These are phyloP conservation scores for Papilio helenus DNA, from an alignment of 1,140 invertebrate species.

Conservation along the genomic window DNA sequence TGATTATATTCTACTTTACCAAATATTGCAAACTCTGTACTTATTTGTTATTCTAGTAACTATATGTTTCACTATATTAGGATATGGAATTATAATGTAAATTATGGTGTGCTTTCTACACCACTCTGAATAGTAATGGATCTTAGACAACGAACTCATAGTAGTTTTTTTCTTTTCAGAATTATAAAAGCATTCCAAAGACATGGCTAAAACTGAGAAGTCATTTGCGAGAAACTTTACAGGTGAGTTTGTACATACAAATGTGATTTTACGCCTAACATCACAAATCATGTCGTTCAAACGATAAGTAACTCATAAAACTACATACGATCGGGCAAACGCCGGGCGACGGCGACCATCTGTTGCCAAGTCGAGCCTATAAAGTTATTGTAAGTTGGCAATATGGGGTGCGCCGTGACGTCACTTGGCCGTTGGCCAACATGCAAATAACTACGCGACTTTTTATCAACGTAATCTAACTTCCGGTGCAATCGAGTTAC, in stretches of 20 bases:
- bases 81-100: not conserved
- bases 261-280: not conserved
- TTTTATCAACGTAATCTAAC: not conserved
- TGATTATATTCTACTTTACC: not conserved
- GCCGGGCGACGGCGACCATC: not conserved
- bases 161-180: slow-evolving; percentile 52
- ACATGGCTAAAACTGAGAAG: slow-evolving; percentile 78
- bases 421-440: slow-evolving; percentile 1
- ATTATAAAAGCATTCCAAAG: slow-evolving; percentile 61
- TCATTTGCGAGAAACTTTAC: slow-evolving; percentile 79
- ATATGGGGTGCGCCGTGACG: not conserved
- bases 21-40: not conserved
- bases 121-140: not conserved
- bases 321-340: not conserved
- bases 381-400: slow-evolving; percentile 39
- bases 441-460: not conserved
- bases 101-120: not conserved
- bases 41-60: not conserved
- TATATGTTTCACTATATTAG: not conserved
- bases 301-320: not conserved
- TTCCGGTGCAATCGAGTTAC: not conserved
- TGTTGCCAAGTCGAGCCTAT: slow-evolving; percentile 41
- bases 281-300: not conserved
- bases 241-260: slow-evolving; percentile 56
- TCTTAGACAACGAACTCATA: not conserved